phyloP scores from a whole-genome alignment of 1,140 invertebrate species.

The Zaprionus nigranus region DNA sequence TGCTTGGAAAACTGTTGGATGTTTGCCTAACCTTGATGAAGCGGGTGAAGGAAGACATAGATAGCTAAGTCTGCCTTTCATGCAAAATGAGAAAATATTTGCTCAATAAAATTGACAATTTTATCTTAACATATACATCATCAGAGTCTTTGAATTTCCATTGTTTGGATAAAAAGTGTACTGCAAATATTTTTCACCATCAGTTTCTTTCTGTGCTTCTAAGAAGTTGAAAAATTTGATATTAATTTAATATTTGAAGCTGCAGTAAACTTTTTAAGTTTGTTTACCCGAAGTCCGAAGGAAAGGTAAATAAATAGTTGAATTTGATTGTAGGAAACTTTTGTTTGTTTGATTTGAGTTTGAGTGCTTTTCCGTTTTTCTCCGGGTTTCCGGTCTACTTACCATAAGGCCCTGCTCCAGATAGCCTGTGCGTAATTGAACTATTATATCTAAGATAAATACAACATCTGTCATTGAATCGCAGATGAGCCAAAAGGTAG shows the following conservation, averaged over 20 bases:
- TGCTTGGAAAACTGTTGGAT: background rate
- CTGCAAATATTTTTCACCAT: background rate
- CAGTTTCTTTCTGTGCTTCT: background rate
- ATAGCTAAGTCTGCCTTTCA: background rate
- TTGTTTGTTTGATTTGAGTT: background rate
- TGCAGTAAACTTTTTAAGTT: background rate
- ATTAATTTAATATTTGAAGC: background rate
- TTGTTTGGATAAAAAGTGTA: background rate
- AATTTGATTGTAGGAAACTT: background rate
- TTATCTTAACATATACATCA: background rate
- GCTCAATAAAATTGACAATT: background rate
- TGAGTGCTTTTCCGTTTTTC: background rate
- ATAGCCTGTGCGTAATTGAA: conserved; percentile 97
- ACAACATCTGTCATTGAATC: conserved; percentile 94
- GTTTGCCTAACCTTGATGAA: background rate
- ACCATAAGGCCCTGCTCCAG: conserved; percentile 97
- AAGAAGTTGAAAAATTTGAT: background rate
- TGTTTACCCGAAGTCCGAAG: background rate
- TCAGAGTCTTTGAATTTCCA: background rate
- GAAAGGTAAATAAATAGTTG: background rate
- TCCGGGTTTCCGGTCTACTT: conserved; percentile 31
- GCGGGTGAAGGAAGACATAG: background rate
- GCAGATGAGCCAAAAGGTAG: conserved; percentile 91
- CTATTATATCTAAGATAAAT: conserved; percentile 93
- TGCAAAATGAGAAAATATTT: background rate